Evolutionary conservation across 2,888 invertebrate genomes (phyloP).

Genomic region (Tanaodytes sp.): DNA sequence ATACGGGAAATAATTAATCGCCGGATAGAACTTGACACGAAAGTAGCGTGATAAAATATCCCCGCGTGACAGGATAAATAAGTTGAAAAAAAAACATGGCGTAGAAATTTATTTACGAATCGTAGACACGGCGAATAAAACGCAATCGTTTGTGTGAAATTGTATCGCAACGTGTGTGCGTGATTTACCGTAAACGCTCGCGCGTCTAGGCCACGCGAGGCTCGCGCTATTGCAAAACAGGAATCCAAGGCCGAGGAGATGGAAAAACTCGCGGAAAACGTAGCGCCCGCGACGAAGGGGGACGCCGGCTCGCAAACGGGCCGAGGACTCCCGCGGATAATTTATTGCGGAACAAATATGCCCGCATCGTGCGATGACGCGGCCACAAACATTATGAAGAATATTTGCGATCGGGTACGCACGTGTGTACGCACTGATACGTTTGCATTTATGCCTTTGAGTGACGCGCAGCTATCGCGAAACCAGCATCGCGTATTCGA

Average conservation of each 20-base stretch:
- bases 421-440: constrained; percentile 7
- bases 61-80: no score
- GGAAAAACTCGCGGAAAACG: constrained; percentile 43
- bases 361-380: constrained; percentile 27
- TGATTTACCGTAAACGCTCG: constrained; percentile 30
- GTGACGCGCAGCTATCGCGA: constrained; percentile 6
- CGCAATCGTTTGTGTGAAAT: constrained; percentile 2
- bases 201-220: constrained; percentile 24
- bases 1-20: no score
- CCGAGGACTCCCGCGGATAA: constrained; percentile 37
- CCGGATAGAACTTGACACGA: no score
- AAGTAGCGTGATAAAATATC: no score
- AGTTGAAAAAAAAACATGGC: no score
- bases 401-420: constrained; percentile 31
- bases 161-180: constrained; percentile 15
- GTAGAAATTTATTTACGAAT: no score
- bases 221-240: constrained; percentile 31
- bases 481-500: not conserved
- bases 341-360: constrained; percentile 45
- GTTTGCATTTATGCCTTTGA: not conserved
- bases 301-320: constrained; percentile 4
- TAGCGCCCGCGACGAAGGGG: constrained; percentile 13
- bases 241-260: constrained; percentile 41
- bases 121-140: not conserved
- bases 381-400: constrained; percentile 39